Percentiles rank a stretch among this genome's conserved stretches.
Conservation (phyloP, 2,888 invertebrate species). For the Meiosimyza decipiens region DNA sequence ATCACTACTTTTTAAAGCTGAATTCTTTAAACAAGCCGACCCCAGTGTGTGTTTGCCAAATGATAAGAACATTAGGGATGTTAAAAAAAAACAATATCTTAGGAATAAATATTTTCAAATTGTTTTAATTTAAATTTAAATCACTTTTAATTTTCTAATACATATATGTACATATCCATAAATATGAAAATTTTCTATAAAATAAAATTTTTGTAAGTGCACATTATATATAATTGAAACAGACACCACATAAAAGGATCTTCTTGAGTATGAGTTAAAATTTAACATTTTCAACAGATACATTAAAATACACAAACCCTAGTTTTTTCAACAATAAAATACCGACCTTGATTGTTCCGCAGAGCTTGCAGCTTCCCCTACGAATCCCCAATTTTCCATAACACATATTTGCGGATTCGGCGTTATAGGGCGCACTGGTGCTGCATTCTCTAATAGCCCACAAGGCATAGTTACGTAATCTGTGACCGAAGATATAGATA, state of each 20-base stretch:
- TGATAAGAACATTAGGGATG: too few relatives aligned
- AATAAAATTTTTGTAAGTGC: too few relatives aligned
- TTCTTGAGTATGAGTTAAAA: neutral
- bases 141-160: too few relatives aligned
- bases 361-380: conserved; percentile 36
- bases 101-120: too few relatives aligned
- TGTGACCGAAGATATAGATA: conserved; percentile 66
- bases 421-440: conserved; percentile 63
- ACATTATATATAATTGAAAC: neutral
- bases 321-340: conserved; percentile 55
- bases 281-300: neutral
- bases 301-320: neutral
- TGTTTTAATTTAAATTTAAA: too few relatives aligned
- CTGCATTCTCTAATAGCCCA: conserved; percentile 63
- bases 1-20: too few relatives aligned
- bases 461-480: conserved; percentile 64
- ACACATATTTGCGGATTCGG: conserved; percentile 72
- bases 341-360: conserved; percentile 68
- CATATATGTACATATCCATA: too few relatives aligned
- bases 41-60: too few relatives aligned
- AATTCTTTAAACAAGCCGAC: too few relatives aligned
- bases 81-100: too few relatives aligned
- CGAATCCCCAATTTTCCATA: conserved; percentile 51
- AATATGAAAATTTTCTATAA: too few relatives aligned
- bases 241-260: neutral